Evolutionary conservation across 2,888 invertebrate genomes (phyloP), one percentile per base, ranked within the genome.

Genomic region (Microplitis deprimator): DNA sequence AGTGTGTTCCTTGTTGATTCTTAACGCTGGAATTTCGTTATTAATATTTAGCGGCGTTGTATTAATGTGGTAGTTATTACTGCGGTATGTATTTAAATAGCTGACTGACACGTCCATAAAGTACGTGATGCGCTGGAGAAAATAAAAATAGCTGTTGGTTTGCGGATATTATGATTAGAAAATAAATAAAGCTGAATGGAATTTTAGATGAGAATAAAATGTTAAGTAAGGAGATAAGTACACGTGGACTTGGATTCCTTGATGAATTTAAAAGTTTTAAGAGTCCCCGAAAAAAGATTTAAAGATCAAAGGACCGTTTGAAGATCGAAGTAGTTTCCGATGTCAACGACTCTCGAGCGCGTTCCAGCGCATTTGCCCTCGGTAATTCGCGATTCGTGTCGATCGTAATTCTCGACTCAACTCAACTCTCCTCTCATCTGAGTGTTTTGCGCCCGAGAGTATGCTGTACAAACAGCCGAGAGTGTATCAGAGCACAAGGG

Each of bases 331-430:
- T 88, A 88, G 86, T 88, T 89, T 88, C 86, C 84, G 85, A 86
- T 89, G 88, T 88, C 88, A 87, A 84, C 85, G 85, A 83, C 84
- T 85, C 78, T 73, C 83, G 82, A 79, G 71, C 73, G 81, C 79
- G 76, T 77, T 73, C 69, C 79, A 79, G 81, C 79, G 82, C 50
- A 59, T 73, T 73, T 75, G 70, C 81, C 81, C 79, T 80, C 80
- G 85, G 85, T 88, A 88, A 88, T 88, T 88, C 88, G 86, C 87
- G 85, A 88, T 87, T 83, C 88, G 83, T 88, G 88, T 88, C 84
- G 88, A 82, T 82, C 88, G 88, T 88, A 88, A 88, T 85, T 88
- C 75, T 74, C 59, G 10, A 69, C 61, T 67, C 40, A 39, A n/a
- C 69, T 83, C 29, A 83, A 80, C 67, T 83, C 82, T 82, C 82